Percentiles rank a stretch among this genome's conserved stretches.
Evolutionary conservation across 2,797 vertebrate genomes (phyloP).

Genomic region (Sebastes matsubarae): DNA sequence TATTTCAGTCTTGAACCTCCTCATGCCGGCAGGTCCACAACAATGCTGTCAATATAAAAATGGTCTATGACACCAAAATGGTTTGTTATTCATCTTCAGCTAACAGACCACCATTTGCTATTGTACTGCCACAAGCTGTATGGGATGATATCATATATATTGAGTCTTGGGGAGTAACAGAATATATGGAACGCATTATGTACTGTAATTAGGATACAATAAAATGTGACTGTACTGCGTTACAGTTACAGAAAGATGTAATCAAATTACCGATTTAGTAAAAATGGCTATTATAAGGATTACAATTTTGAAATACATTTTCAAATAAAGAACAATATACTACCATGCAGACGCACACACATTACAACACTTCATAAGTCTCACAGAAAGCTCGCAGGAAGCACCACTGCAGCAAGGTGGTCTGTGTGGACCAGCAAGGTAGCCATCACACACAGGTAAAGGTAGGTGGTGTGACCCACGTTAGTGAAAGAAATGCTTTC

Average conservation of each 20-base stretch:
- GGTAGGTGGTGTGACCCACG: neutral
- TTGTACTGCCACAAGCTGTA: neutral
- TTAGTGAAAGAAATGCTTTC: neutral
- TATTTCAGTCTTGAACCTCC: neutral
- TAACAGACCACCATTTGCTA: neutral
- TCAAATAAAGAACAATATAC: neutral
- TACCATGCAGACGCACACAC: neutral
- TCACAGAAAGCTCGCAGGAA: neutral
- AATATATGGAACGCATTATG: neutral
- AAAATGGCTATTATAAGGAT: neutral
- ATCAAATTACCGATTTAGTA: neutral
- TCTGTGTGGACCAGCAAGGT: too few relatives aligned
- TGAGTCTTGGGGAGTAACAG: neutral
- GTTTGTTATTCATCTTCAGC: neutral
- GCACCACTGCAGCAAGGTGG: accelerated
- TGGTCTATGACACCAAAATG: neutral
- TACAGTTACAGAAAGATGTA: neutral
- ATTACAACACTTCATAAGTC: neutral
- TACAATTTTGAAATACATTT: neutral
- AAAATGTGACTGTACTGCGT: neutral
- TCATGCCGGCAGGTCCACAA: too few relatives aligned
- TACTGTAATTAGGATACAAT: neutral
- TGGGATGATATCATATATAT: neutral
- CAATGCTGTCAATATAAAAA: neutral
- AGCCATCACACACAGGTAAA: neutral